Base-by-base conservation (phyloP, 1,140 invertebrate species). In the Periplaneta americana region DNA sequence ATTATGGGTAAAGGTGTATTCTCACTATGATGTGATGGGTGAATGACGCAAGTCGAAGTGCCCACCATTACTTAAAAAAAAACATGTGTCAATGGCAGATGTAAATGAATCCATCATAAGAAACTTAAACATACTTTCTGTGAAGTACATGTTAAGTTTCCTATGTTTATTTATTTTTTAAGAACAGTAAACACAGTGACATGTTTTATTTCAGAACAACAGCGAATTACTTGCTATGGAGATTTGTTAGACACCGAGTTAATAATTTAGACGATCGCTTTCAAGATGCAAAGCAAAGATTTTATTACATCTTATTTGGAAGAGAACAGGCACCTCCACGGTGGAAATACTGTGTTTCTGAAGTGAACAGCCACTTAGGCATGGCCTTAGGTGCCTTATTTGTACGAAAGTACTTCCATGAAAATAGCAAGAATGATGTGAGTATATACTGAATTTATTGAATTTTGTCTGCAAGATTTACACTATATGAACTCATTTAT, bases 331-430 rank as follows among this genome's bases (percentile, higher is more conserved):
- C 93, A 31, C 93, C 95, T 0, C 91, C 93, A 0, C 88, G 95
- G 85, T 98, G 95, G 96, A 95, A 93, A 85, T 94, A 91, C 83
- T 98, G 95, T 86, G 94, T 96, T 2, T 91, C 90, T 2, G 95
- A 95, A 88, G 96, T 95, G 2, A 97, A 94, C 86, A 94, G 92
- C 11, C 94, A 94, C 81, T 93, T 96, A 92, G 96, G 94, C 18
- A 96, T 96, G 93, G 96, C 94, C 34, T 90, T 93, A 48, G 96
- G 97, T 4, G 92, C 95, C 0, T 91, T 98, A 87, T 99, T 98
- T 87, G 96, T 98, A 1, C 90, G 91, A 80, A 94, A 95, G 85
- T 95, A 96, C 88, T 98, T 97, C 86, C 94, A 96, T 84, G 92
- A 96, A 85, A 93, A 91, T 76, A 95, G 95, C 85, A 97, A 97